Conservation (phyloP, 2,113 vertebrate genomes). For the Neotoma lepida region DNA sequence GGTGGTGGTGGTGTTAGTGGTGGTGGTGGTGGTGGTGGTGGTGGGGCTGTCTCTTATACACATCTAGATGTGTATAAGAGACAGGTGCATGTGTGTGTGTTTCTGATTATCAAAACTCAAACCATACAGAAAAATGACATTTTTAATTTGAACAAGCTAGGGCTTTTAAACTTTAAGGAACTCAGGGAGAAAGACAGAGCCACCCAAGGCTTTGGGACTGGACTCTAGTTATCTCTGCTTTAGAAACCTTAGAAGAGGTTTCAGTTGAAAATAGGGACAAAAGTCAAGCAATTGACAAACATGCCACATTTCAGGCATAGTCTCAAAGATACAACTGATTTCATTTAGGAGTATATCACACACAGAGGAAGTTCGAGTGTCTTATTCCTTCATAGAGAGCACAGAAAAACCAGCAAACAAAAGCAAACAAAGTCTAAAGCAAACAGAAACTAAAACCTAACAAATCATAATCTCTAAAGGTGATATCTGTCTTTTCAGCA, state of each 20-base stretch:
- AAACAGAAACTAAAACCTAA: neutral
- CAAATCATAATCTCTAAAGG: neutral
- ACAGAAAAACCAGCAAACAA: neutral
- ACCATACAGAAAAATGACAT: neutral
- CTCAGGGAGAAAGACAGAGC: neutral
- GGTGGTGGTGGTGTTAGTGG: neutral
- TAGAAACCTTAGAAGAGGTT: neutral
- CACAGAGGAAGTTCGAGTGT: neutral
- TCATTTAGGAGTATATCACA: neutral
- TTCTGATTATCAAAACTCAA: neutral
- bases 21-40: neutral
- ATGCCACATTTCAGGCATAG: neutral
- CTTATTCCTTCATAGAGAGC: neutral
- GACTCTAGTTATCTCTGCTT: neutral
- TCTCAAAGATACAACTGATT: neutral
- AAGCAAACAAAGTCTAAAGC: neutral
- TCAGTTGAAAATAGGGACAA: neutral
- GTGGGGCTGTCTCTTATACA: too few species aligned
- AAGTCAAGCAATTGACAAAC: neutral
- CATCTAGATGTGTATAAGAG: too few species aligned
- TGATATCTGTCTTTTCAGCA: neutral
- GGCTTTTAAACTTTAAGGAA: neutral
- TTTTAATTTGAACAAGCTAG: neutral
- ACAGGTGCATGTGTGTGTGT: neutral
- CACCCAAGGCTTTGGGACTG: neutral